These are phyloP conservation scores for Rallus crepitans DNA, from an alignment of 2,797 vertebrate genomes.

Conservation along the genomic window DNA sequence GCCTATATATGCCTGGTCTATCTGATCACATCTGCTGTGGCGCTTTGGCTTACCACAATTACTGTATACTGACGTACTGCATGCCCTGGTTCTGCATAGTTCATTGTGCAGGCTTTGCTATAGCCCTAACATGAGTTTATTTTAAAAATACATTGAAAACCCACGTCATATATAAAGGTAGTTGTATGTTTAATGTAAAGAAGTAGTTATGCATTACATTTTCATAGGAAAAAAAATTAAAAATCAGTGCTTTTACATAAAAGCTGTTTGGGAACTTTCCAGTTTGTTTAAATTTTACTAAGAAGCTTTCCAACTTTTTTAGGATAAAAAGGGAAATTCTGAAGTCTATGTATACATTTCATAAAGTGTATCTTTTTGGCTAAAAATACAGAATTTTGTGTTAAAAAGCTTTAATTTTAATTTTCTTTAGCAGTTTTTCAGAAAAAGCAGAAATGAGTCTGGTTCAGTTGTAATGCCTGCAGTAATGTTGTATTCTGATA, in stretches of 20 bases:
- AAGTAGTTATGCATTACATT: background rate
- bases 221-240: background rate
- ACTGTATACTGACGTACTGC: background rate
- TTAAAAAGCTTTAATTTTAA: background rate
- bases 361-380: background rate
- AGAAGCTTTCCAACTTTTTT: background rate
- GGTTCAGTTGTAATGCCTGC: background rate
- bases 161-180: background rate
- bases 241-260: background rate
- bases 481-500: background rate
- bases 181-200: background rate
- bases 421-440: background rate
- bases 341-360: background rate
- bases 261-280: background rate
- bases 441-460: background rate
- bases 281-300: background rate
- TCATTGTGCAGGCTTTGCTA: conserved; percentile 5
- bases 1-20: background rate
- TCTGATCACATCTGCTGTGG: background rate
- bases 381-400: background rate
- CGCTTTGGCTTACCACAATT: background rate
- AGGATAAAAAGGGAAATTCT: background rate
- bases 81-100: background rate
- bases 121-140: background rate
- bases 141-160: background rate